Percentiles rank a stretch among this genome's conserved stretches.
These are phyloP conservation scores for Himalopsyche anomala DNA, from an alignment of 2,888 invertebrate genomes.

Conservation along the genomic window DNA sequence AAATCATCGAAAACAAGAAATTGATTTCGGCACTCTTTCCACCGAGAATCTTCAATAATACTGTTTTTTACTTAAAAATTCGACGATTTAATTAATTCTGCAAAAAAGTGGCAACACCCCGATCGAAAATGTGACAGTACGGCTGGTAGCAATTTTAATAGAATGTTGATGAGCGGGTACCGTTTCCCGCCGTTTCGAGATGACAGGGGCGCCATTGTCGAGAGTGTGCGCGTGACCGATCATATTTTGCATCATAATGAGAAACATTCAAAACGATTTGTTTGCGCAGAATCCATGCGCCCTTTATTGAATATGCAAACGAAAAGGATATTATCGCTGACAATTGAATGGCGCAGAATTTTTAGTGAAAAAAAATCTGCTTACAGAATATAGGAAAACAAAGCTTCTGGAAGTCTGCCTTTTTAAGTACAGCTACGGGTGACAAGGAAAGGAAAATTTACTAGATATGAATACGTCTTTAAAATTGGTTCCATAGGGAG, in stretches of 20 bases:
- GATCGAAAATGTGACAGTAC: too few species aligned
- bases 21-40: too few species aligned
- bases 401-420: too few species aligned
- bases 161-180: constrained; percentile 1
- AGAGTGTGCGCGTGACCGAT: constrained; percentile 5
- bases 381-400: neutral
- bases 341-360: neutral
- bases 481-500: too few species aligned
- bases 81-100: too few species aligned
- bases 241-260: constrained; percentile 28
- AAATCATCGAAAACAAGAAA: too few species aligned
- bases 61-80: too few species aligned
- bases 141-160: too few species aligned
- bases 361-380: neutral
- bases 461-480: too few species aligned
- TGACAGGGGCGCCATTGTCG: constrained; percentile 14
- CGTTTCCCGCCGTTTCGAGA: constrained; percentile 13
- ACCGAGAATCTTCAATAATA: too few species aligned
- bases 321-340: neutral
- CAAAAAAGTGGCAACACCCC: too few species aligned
- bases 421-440: neutral
- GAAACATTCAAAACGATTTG: constrained; percentile 30
- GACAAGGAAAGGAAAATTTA: too few species aligned
- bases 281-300: neutral
- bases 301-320: neutral